phyloP scores from a whole-genome alignment of 1,140 invertebrate species.

The Orius laevigatus region DNA sequence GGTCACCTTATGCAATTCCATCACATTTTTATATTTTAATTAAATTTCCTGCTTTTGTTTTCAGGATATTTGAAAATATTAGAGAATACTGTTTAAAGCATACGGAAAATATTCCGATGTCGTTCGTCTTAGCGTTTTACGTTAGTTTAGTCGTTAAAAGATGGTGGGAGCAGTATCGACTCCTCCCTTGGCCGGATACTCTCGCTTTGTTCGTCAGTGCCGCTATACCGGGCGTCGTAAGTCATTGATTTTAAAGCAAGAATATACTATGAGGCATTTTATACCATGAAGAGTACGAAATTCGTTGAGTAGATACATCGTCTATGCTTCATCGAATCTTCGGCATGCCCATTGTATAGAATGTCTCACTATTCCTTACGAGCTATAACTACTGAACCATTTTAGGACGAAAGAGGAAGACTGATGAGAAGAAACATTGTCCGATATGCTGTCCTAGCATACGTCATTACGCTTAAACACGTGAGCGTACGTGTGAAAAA shows the following conservation, averaged over 20 bases:
- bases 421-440: slow-evolving; percentile 80
- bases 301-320: background rate
- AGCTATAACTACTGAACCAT: slow-evolving; percentile 15
- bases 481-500: slow-evolving; percentile 77
- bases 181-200: slow-evolving; percentile 81
- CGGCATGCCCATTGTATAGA: no score
- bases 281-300: background rate
- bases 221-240: slow-evolving; percentile 76
- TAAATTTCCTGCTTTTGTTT: slow-evolving; percentile 23
- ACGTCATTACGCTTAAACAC: slow-evolving; percentile 70
- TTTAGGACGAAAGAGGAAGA: slow-evolving; percentile 67
- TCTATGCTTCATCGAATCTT: background rate
- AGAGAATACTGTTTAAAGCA: slow-evolving; percentile 63
- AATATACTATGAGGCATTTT: no score
- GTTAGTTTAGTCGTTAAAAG: slow-evolving; percentile 76
- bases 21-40: no score
- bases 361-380: no score
- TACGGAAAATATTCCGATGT: slow-evolving; percentile 75
- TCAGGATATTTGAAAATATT: slow-evolving; percentile 64
- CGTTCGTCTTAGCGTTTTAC: slow-evolving; percentile 88
- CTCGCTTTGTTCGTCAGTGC: slow-evolving; percentile 77
- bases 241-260: slow-evolving; percentile 26
- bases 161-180: slow-evolving; percentile 84
- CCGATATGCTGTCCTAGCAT: slow-evolving; percentile 72
- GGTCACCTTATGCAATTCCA: no score